phyloP scores from a whole-genome alignment of 2,113 vertebrate species.

The Neopipo cinnamomea region DNA sequence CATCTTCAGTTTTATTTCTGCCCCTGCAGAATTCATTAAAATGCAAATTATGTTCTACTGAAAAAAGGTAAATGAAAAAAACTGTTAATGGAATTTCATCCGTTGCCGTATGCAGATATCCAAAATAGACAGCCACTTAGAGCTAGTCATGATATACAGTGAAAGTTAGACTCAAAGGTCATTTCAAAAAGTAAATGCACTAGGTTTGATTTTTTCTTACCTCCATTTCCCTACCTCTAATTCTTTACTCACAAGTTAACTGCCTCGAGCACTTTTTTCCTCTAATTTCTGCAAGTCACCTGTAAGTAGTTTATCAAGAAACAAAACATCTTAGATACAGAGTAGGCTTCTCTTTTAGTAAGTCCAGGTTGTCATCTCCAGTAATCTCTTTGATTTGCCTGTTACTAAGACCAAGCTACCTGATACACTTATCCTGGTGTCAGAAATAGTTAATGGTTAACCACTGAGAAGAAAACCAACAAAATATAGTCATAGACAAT shows the following conservation, averaged over 20 bases:
- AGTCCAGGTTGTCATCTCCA: neutral
- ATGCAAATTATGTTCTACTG: neutral
- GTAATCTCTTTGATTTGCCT: neutral
- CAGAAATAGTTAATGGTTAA: neutral
- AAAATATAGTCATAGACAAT: neutral
- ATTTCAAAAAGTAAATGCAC: neutral
- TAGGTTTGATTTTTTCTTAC: neutral
- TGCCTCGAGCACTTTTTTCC: neutral
- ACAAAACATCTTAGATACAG: neutral
- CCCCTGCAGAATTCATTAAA: neutral
- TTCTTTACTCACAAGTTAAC: neutral
- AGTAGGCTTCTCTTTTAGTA: neutral
- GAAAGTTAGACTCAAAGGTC: neutral
- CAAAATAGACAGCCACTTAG: neutral
- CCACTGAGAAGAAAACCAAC: neutral
- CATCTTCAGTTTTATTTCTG: conserved; percentile 10
- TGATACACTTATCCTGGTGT: neutral
- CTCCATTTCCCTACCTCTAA: neutral
- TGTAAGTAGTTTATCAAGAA: neutral
- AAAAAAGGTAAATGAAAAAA: neutral
- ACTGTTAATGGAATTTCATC: neutral
- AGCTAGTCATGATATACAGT: neutral
- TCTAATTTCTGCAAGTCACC: neutral
- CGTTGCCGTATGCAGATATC: neutral
- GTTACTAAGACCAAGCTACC: neutral